These are phyloP conservation scores for Anastatus disparis DNA, from an alignment of 1,140 invertebrate genomes.

Conservation along the genomic window DNA sequence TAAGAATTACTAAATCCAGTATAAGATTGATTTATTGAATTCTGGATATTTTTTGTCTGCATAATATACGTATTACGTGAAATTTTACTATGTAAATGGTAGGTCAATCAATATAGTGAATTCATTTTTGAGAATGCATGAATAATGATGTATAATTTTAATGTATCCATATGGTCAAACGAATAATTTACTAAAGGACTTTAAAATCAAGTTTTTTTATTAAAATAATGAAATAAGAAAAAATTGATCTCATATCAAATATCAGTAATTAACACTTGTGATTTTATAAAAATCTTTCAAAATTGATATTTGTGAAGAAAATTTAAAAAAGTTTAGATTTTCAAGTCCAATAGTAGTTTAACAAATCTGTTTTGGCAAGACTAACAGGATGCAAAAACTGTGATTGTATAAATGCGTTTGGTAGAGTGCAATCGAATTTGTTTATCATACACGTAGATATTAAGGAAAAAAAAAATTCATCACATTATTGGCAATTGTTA, in stretches of 20 bases:
- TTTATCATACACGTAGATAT: constrained; percentile 28
- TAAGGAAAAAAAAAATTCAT: constrained; percentile 9
- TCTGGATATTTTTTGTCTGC: constrained; percentile 31
- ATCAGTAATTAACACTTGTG: background rate
- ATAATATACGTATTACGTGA: constrained; percentile 37
- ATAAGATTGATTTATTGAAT: constrained; percentile 29
- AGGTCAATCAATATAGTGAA: constrained; percentile 16
- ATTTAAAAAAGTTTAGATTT: constrained; percentile 22
- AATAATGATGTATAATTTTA: constrained; percentile 35
- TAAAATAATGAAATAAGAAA: background rate
- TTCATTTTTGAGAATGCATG: constrained; percentile 18
- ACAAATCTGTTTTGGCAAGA: constrained; percentile 29
- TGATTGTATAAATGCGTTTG: constrained; percentile 49
- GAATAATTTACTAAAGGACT: constrained; percentile 30
- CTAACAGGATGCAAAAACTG: constrained; percentile 43
- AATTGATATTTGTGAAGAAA: background rate
- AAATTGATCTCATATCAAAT: background rate
- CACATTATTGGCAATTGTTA: constrained; percentile 31
- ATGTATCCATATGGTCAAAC: constrained; percentile 37
- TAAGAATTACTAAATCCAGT: constrained; percentile 22
- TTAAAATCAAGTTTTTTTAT: constrained; percentile 22
- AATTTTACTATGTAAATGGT: constrained; percentile 31
- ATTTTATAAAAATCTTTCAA: background rate
- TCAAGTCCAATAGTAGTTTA: constrained; percentile 27
- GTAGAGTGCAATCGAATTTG: constrained; percentile 43